Percentiles rank a stretch among this genome's conserved stretches.
These are phyloP conservation scores for Zootoca vivipara DNA, from an alignment of 2,113 vertebrate species.

Conservation along the genomic window DNA sequence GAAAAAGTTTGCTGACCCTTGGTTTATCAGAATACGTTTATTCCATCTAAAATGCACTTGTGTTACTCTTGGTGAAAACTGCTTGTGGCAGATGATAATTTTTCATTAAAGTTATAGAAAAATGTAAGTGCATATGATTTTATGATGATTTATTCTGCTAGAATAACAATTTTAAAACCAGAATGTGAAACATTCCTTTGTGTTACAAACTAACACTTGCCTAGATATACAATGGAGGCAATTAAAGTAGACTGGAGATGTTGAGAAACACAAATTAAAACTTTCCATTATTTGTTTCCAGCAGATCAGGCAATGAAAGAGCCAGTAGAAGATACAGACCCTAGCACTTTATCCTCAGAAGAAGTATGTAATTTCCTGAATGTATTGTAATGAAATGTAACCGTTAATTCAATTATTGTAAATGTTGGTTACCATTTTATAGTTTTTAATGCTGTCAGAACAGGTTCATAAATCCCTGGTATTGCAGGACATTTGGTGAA, in stretches of 20 bases:
- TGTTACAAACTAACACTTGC: background rate
- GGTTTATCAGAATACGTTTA: background rate
- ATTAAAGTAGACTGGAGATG: constrained; percentile 9
- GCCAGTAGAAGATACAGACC: constrained; percentile 94
- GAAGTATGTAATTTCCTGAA: constrained; percentile 74
- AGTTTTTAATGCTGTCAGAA: background rate
- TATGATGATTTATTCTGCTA: background rate
- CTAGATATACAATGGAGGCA: background rate
- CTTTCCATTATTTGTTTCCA: constrained; percentile 20
- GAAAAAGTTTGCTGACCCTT: too few relatives aligned
- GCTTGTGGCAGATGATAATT: background rate
- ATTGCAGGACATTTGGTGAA: constrained; percentile 4
- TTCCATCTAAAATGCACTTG: background rate
- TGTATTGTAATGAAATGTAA: background rate
- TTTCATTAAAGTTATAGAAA: background rate
- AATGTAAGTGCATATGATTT: background rate
- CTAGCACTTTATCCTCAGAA: constrained; percentile 88
- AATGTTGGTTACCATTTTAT: background rate
- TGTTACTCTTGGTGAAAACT: background rate
- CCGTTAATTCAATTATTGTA: background rate
- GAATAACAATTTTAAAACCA: background rate
- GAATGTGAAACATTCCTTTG: background rate
- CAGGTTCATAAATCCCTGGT: constrained; percentile 10
- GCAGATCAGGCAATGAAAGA: constrained; percentile 82
- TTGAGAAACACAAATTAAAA: constrained; percentile 18